Evolutionary conservation across 2,888 invertebrate species (phyloP), one percentile per base, ranked within the genome.

Genomic region (Chrysotoxum bicinctum): DNA sequence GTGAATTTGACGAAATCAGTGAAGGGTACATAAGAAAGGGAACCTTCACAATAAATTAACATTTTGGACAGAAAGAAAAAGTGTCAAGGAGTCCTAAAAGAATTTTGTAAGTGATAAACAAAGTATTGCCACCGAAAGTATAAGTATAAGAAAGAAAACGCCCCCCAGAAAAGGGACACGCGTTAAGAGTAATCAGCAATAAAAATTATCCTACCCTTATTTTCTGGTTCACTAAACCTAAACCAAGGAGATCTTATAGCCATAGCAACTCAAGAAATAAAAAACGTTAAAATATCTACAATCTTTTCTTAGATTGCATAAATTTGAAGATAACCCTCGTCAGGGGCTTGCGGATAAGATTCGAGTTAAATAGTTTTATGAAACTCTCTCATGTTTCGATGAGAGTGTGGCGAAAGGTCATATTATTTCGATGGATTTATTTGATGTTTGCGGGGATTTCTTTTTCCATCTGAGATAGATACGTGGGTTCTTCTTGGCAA

Each of bases 151-250:
- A n/a, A 19, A 6, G 3, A 19, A 7, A 32, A 45, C 16, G n/a
- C 35, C 3, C 10, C 3, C n/a, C 14, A n/a, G 16, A 45, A 8
- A 45, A 32, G 45, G 45, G 64, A 40, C 45, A 45, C 45, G 45
- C 64, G 45, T 32, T 64, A 40, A 58, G 21, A 45, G 43, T 21
- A 48, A 35, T 66, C 66, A 50, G 21, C 14, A 32, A 32, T 19
- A 64, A 48, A 72, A 60, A 48, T 60, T 45, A n/a, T 58, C 43
- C 48, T 64, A 48, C 58, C 58, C 66, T 50, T 58, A 66, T 73
- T 79, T 79, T 79, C 73, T 30, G 79, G 73, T 56, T 79, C 79
- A 79, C 73, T 73, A n/a, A 58, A 40, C 66, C 73, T 73, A n/a
- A 58, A 40, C 66, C 40, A 60, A 30, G 50, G 66, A 32, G 21